Percentiles rank a stretch among this genome's conserved stretches.
Evolutionary conservation across 2,113 vertebrate species (phyloP).

Genomic region (Natator depressus): DNA sequence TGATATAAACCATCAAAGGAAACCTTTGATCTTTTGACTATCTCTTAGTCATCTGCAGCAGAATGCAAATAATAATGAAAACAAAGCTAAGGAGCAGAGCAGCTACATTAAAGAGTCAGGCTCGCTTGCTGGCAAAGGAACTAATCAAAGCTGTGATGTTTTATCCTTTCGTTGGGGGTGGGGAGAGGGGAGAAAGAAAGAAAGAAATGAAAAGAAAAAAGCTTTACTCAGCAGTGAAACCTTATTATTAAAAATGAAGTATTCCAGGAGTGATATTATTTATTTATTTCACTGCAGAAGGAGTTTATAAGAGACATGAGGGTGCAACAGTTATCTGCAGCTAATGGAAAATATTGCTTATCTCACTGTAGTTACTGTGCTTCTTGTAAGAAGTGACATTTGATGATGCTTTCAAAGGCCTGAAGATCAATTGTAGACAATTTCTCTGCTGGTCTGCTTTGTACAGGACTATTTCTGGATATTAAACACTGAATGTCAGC

Average conservation of each 20-base stretch:
- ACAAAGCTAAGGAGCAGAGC: conserved; percentile 56
- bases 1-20: conserved; percentile 77
- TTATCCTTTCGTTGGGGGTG: conserved; percentile 49
- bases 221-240: conserved; percentile 12
- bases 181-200: neutral
- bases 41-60: conserved; percentile 68
- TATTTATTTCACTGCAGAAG: conserved; percentile 21
- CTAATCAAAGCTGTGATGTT: conserved; percentile 56
- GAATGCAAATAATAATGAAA: conserved; percentile 72
- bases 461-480: neutral
- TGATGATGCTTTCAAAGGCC: neutral
- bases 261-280: neutral
- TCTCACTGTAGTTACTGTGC: neutral
- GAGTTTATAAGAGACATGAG: neutral
- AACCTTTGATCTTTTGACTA: conserved; percentile 78
- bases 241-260: conserved; percentile 31
- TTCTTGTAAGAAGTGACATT: neutral
- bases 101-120: conserved; percentile 69
- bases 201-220: neutral
- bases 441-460: neutral
- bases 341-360: neutral
- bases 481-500: neutral
- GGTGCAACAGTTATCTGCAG: neutral
- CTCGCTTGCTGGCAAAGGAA: conserved; percentile 49
- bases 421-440: neutral